Conservation (phyloP, 2,797 vertebrate genomes). For the Acipenser oxyrinchus region DNA sequence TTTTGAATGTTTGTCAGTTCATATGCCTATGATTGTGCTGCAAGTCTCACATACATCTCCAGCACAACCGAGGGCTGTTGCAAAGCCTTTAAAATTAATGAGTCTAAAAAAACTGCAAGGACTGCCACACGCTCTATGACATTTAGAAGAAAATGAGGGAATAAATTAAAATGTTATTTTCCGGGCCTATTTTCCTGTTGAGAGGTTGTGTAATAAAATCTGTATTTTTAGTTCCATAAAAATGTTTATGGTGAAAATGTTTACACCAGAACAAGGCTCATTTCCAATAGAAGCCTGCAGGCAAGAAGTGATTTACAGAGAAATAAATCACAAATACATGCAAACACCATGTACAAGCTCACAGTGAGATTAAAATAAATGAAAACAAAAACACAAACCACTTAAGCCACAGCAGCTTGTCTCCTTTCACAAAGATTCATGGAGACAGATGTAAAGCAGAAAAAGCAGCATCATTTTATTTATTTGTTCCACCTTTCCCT, state of each 20-base stretch:
- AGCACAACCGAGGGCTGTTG: neutral
- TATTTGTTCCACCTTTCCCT: no score
- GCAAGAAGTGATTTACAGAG: neutral
- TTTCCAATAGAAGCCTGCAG: neutral
- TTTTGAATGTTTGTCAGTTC: no score
- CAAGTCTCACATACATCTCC: neutral
- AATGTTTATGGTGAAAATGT: no score
- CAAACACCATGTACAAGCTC: no score
- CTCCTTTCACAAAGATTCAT: no score
- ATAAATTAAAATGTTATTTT: conserved; percentile 3
- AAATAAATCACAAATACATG: no score
- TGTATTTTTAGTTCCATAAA: no score
- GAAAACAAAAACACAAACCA: no score
- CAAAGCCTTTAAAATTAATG: conserved; percentile 5
- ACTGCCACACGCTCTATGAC: neutral
- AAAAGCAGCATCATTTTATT: no score
- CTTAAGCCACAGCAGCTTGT: no score
- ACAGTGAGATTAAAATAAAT: no score
- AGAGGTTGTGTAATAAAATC: neutral
- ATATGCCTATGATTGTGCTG: neutral
- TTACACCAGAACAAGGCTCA: conserved; percentile 1
- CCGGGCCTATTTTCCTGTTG: neutral
- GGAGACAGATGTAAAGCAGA: no score
- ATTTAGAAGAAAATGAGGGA: neutral
- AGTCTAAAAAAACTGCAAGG: neutral